These are phyloP conservation scores for Calosoma granatense DNA, from an alignment of 1,140 invertebrate genomes.

Conservation along the genomic window DNA sequence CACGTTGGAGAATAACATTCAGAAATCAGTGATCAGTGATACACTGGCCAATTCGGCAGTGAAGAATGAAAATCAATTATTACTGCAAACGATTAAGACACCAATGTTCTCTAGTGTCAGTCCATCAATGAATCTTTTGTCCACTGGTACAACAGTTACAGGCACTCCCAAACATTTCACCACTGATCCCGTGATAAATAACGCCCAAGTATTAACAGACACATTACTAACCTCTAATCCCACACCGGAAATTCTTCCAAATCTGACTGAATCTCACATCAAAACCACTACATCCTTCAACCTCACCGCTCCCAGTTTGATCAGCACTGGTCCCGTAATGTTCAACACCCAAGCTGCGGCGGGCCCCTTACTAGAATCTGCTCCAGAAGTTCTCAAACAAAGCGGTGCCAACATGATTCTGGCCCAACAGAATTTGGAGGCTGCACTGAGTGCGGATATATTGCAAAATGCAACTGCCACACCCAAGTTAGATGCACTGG, in stretches of 20 bases:
- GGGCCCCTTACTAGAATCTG: neutral
- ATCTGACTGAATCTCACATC: neutral
- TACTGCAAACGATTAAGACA: slow-evolving; percentile 37
- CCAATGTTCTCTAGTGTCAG: neutral
- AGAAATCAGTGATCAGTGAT: slow-evolving; percentile 30
- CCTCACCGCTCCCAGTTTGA: neutral
- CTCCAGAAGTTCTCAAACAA: neutral
- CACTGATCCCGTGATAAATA: neutral
- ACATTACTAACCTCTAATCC: neutral
- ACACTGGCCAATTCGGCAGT: slow-evolving; percentile 25
- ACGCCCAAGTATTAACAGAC: neutral
- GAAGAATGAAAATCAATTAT: slow-evolving; percentile 21
- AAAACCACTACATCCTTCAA: neutral
- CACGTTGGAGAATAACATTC: slow-evolving; percentile 34
- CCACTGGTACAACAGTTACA: neutral
- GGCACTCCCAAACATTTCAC: neutral
- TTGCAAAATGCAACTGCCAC: slow-evolving; percentile 20
- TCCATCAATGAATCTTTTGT: neutral
- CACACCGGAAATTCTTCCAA: neutral
- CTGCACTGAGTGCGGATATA: neutral
- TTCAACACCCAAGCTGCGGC: neutral
- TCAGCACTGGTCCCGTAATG: neutral
- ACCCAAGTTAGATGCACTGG: slow-evolving; percentile 49
- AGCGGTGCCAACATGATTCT: neutral
- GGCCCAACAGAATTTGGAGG: neutral